phyloP scores from a whole-genome alignment of 1,140 invertebrate species.

The Calycopis cecrops region DNA sequence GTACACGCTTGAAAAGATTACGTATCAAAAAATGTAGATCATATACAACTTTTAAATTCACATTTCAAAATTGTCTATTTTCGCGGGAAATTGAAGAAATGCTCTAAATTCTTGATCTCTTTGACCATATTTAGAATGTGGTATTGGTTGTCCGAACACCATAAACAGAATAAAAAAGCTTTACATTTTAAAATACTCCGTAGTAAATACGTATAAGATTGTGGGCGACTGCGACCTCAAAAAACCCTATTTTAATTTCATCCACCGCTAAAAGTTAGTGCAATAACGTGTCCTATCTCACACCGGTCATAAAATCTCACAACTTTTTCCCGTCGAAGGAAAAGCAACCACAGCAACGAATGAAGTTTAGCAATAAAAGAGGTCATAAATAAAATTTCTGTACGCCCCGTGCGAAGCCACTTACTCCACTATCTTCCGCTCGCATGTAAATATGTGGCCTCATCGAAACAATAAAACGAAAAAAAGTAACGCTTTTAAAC shows the following conservation, averaged over 20 bases:
- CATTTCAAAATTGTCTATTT: too few relatives aligned
- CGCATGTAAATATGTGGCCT: constrained; percentile 35
- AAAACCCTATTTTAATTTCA: constrained; percentile 68
- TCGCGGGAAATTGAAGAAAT: too few relatives aligned
- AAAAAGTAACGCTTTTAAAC: constrained; percentile 29
- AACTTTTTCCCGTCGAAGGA: constrained; percentile 71
- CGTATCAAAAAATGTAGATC: too few relatives aligned
- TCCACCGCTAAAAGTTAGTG: constrained; percentile 56
- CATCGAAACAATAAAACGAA: constrained; percentile 36
- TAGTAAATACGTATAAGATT: not conserved
- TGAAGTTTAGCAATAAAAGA: constrained; percentile 73
- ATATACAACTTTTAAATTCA: too few relatives aligned
- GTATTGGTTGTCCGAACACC: not conserved
- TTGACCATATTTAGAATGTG: too few relatives aligned
- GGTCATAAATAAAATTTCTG: constrained; percentile 68
- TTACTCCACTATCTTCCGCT: constrained; percentile 42
- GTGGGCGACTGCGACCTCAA: constrained; percentile 45
- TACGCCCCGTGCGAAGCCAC: constrained; percentile 60
- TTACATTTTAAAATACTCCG: too few relatives aligned
- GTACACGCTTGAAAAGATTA: too few relatives aligned
- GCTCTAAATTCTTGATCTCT: too few relatives aligned
- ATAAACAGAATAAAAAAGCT: too few relatives aligned
- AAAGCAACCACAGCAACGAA: constrained; percentile 67
- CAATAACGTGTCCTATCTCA: constrained; percentile 73
- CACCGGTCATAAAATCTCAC: constrained; percentile 69